phyloP scores from a whole-genome alignment of 2,113 vertebrate species.

The Oncorhynchus clarkii region DNA sequence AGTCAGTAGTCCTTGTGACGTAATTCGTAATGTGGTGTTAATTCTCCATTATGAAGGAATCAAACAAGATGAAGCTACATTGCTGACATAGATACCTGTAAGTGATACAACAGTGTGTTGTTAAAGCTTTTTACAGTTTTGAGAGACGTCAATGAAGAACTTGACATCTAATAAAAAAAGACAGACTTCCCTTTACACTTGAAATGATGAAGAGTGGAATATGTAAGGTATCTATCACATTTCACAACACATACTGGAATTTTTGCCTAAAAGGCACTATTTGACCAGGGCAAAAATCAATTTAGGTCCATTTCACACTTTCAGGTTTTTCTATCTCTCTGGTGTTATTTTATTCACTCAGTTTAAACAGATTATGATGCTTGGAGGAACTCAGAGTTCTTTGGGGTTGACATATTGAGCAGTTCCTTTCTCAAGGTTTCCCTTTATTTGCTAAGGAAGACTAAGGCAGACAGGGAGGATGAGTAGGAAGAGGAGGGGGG shows the following conservation, averaged over 20 bases:
- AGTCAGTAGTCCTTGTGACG: conserved; percentile 5
- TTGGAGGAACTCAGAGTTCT: conserved; percentile 19
- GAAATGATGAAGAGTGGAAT: conserved; percentile 49
- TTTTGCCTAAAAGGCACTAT: conserved; percentile 45
- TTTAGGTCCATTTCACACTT: conserved; percentile 41
- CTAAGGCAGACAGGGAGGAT: not conserved
- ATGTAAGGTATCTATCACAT: conserved; percentile 57
- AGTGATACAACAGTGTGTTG: conserved; percentile 34
- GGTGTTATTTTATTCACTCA: conserved; percentile 36
- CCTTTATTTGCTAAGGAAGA: conserved; percentile 12
- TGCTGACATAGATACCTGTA: conserved; percentile 30
- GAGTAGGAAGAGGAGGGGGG: not conserved
- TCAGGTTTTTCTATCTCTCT: conserved; percentile 35
- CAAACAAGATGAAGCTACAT: conserved; percentile 38
- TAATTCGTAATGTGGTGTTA: conserved; percentile 10
- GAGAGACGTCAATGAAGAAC: conserved; percentile 41
- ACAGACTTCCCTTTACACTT: conserved; percentile 26
- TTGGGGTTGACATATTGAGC: conserved; percentile 32
- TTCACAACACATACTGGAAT: conserved; percentile 45
- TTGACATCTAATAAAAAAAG: conserved; percentile 51
- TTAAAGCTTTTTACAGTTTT: conserved; percentile 33
- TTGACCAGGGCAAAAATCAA: conserved; percentile 44
- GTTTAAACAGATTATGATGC: conserved; percentile 34
- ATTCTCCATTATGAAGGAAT: conserved; percentile 23
- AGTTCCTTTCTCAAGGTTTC: conserved; percentile 33